Conservation (phyloP, 2,888 invertebrate species). For the Crematogaster levior region DNA sequence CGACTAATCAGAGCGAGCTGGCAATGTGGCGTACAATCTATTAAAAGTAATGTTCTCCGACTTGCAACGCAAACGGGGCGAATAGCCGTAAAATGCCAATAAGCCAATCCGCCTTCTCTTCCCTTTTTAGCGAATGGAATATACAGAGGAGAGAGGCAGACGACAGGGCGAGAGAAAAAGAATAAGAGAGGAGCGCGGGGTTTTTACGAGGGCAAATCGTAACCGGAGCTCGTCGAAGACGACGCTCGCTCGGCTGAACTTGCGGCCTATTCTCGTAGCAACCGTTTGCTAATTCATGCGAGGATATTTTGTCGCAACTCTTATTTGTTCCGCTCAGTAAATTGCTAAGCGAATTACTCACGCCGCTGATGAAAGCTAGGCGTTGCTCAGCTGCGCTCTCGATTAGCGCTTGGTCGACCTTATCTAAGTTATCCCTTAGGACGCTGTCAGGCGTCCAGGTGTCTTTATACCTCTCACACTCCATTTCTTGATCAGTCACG, state of each 20-base stretch:
- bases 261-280: slow-evolving; percentile 61
- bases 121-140: background rate
- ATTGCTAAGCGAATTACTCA: slow-evolving; percentile 84
- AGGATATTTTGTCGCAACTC: slow-evolving; percentile 78
- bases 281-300: slow-evolving; percentile 78
- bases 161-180: background rate
- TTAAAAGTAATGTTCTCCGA: slow-evolving; percentile 20
- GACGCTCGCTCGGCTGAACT: slow-evolving; percentile 59
- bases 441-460: slow-evolving; percentile 71
- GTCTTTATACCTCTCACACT: slow-evolving; percentile 74
- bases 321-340: slow-evolving; percentile 81
- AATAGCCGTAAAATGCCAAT: slow-evolving; percentile 28
- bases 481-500: slow-evolving; percentile 70
- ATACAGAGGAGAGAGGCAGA: too few species aligned
- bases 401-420: slow-evolving; percentile 73
- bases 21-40: slow-evolving; percentile 5
- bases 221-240: slow-evolving; percentile 41
- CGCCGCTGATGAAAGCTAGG: slow-evolving; percentile 81
- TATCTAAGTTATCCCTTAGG: slow-evolving; percentile 63
- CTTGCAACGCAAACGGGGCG: slow-evolving; percentile 9
- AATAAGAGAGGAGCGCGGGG: background rate
- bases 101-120: background rate
- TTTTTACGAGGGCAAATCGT: slow-evolving; percentile 1
- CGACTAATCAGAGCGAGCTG: background rate
- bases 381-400: slow-evolving; percentile 39